Percentiles rank a stretch among this genome's conserved stretches.
These are phyloP conservation scores for Branchinecta sandiegonensis DNA, from an alignment of 2,888 invertebrate species.

Conservation along the genomic window DNA sequence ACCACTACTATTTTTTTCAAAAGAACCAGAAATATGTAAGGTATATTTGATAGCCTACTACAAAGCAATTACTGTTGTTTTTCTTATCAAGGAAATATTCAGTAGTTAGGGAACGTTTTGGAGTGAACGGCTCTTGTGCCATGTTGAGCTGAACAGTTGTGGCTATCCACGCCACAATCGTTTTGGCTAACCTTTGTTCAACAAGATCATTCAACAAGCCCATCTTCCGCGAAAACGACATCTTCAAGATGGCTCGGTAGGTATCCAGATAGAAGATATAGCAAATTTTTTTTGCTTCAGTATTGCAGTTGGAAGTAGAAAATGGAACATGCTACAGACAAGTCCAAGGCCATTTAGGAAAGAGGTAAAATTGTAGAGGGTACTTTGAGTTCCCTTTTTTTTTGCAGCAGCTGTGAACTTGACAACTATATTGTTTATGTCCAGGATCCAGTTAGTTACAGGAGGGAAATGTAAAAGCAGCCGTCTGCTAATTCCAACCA, in stretches of 20 bases:
- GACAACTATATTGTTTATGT: too few species aligned
- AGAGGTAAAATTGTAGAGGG: not conserved
- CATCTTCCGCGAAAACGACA: slow-evolving; percentile 1
- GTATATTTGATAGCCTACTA: too few species aligned
- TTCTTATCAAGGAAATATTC: too few species aligned
- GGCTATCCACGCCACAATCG: not conserved
- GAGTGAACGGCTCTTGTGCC: not conserved
- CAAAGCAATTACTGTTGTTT: too few species aligned
- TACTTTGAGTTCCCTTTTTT: too few species aligned
- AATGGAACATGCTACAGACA: not conserved
- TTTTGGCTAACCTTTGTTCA: not conserved
- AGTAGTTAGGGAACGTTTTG: not conserved
- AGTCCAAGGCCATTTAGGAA: not conserved
- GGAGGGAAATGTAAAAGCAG: too few species aligned
- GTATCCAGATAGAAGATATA: slow-evolving; percentile 8
- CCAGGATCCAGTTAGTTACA: too few species aligned
- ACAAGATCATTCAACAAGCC: slow-evolving; percentile 14
- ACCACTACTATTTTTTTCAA: too few species aligned
- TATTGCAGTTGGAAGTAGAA: slow-evolving; percentile 3
- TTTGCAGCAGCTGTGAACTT: too few species aligned
- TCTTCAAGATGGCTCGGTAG: not conserved
- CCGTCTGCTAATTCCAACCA: too few species aligned
- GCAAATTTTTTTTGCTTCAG: not conserved
- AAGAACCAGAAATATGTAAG: too few species aligned
- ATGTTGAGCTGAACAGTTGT: not conserved